Conservation (phyloP, 1,140 invertebrate species). For the Scaptomyza hsui region DNA sequence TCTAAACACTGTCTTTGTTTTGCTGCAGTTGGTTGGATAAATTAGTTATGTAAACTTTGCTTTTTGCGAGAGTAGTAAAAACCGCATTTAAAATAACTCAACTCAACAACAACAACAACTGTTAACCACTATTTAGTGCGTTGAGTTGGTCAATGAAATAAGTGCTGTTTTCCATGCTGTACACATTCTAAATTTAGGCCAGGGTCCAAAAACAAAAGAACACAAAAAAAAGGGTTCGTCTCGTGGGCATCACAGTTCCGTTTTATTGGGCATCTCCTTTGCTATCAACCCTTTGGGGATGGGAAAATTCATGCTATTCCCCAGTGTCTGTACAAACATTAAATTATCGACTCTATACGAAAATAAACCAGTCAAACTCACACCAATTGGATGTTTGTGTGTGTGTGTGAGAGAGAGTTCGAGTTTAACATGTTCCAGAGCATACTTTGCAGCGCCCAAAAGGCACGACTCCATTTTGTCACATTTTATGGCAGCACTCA, state of each 20-base stretch:
- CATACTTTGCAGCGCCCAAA: slow-evolving; percentile 53
- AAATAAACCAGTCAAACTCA: slow-evolving; percentile 54
- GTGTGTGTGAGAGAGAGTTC: slow-evolving; percentile 16
- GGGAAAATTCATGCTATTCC: slow-evolving; percentile 10
- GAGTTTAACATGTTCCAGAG: slow-evolving; percentile 39
- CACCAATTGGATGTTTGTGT: slow-evolving; percentile 20
- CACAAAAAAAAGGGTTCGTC: slow-evolving; percentile 18
- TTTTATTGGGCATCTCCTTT: background rate
- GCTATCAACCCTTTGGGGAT: slow-evolving; percentile 30
- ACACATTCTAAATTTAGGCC: slow-evolving; percentile 56
- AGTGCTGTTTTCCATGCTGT: slow-evolving; percentile 44
- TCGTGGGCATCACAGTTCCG: slow-evolving; percentile 2
- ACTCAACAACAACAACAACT: slow-evolving; percentile 6
- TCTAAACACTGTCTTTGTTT: background rate
- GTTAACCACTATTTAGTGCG: slow-evolving; percentile 29
- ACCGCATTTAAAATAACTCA: background rate
- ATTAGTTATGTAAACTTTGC: background rate
- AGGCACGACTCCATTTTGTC: slow-evolving; percentile 50
- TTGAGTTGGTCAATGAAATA: slow-evolving; percentile 52
- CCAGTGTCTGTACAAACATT: slow-evolving; percentile 43
- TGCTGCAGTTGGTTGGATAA: no score
- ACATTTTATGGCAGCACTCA: slow-evolving; percentile 57
- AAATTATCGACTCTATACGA: slow-evolving; percentile 66
- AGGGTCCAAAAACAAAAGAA: background rate
- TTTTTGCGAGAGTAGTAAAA: background rate